Base-by-base conservation (phyloP, 2,888 invertebrate genomes). In the Eueremaeus valkanovi region DNA sequence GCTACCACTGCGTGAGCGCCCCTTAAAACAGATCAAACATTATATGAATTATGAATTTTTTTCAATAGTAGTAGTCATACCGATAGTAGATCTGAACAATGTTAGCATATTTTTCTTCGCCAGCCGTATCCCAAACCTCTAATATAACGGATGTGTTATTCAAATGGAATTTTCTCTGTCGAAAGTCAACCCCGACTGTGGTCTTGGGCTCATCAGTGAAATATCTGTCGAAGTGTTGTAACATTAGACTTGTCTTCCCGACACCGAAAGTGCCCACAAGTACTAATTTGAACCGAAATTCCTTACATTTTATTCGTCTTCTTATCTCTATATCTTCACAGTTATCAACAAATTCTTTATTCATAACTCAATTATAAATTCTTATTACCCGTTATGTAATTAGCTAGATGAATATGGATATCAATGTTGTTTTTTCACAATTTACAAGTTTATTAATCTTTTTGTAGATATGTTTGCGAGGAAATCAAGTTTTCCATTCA, bases 1-100 rank as follows among this genome's bases (percentile, higher is more conserved):
- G 63, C 63, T 29, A 63, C 63, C 63, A 63, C 63, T 63, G 63
- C 63, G 63, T 63, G 63, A 63, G 63, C 63, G 33, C 63, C 63
- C n/a, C 63, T 63, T 24, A 27, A 24, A 49, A 55, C 55, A 55
- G 13, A 55, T 45, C 18, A 45, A 36, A 36, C 36, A 8, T 36
- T 36, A 11, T 36, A 36, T 36, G 16, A 49, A 18, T 9, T 3
- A 49, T 49, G 8, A 49, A 49, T n/a, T n/a, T 49, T n/a, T n/a
- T 49, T 49, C 16, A 49, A 49, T n/a, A n/a, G n/a, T n/a, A n/a
- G n/a, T n/a, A 24, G 6, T 5, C 3, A 11, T 33, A 63, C 63
- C 63, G 31, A n/a, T 63, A 63, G 31, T 63, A 63, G 3, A 63
- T 33, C 18, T 63, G 63, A 1, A 63, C 63, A 31, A 63, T 63